Conservation (phyloP, 2,888 invertebrate species). For the Timema podura region DNA sequence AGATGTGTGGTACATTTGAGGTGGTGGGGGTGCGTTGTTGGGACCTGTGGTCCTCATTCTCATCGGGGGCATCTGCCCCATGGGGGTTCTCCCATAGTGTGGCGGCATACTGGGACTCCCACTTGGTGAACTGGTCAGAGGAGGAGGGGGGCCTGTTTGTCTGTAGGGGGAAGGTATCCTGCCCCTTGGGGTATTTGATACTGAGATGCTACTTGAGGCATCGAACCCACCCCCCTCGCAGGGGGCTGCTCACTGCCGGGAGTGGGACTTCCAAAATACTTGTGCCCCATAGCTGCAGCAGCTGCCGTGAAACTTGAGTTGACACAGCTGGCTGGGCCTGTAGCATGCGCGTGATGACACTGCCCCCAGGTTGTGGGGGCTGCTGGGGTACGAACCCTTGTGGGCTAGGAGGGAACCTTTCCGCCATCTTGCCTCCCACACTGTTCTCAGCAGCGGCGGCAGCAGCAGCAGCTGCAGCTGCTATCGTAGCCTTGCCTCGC, state of each 20-base stretch:
- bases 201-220: background rate
- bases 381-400: constrained; percentile 46
- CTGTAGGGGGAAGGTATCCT: constrained; percentile 35
- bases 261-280: constrained; percentile 41
- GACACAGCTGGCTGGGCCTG: constrained; percentile 47
- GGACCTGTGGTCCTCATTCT: constrained; percentile 44
- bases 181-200: constrained; percentile 21
- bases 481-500: constrained; percentile 39
- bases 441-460: constrained; percentile 40
- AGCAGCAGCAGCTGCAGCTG: constrained; percentile 52
- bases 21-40: constrained; percentile 30
- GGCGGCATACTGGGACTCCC: constrained; percentile 19
- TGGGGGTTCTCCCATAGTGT: constrained; percentile 20
- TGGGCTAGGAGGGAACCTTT: constrained; percentile 35
- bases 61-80: constrained; percentile 32
- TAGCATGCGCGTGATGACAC: constrained; percentile 59
- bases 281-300: constrained; percentile 45
- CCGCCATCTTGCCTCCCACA: background rate
- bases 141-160: constrained; percentile 33
- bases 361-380: constrained; percentile 17
- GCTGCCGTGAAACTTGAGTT: constrained; percentile 44
- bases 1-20: constrained; percentile 46
- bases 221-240: constrained; percentile 11
- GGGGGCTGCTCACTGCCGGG: constrained; percentile 17
- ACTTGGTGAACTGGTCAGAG: constrained; percentile 31